Evolutionary conservation across 1,140 invertebrate genomes (phyloP), one percentile per base, ranked within the genome.

Genomic region (Hylyphantes graminicola): DNA sequence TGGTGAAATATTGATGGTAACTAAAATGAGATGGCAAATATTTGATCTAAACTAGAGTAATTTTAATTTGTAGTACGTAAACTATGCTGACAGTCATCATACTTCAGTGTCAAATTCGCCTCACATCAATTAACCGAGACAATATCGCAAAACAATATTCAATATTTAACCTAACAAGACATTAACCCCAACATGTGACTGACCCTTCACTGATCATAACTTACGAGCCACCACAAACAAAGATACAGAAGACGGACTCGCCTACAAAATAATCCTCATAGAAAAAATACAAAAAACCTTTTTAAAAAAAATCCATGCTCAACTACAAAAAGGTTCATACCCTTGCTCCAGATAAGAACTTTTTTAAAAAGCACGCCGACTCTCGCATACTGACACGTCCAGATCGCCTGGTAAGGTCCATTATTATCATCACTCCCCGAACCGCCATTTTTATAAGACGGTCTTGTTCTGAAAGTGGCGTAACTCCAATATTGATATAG

Each of bases 261-360:
- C 50, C 53, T 54, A 65, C 35, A 57, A 57, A 78, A 53, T 78
- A 65, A 78, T 65, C 57, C 61, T 70, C 57, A 48, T 15, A 12
- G 35, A 9, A 7, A 59, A 19, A 55, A 57, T 10, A 35, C 35
- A 35, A 35, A 35, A 35, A 35, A 35, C 35, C 35, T 35, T 35
- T 35, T 35, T 35, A 35, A 35, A 65, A 53, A 67, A 13, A 55
- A 54, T 65, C 35, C 12, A n/a, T 78, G 61, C 15, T 21, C 76
- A 78, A 65, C 76, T 51, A 81, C 80, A 83, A 83, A 83, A 83
- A 83, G 80, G 80, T 83, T 83, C 80, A 74, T 59, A 72, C 80
- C 80, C 57, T 17, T 83, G 80, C 80, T 83, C 80, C 59, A 83
- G 80, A 83, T 83, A 83, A 83, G 80, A 54, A 74, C 59, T 65